Percentiles rank a stretch among this genome's conserved stretches.
Conservation (phyloP, 1,140 invertebrate genomes). For the Drosophila subpulchrella region DNA sequence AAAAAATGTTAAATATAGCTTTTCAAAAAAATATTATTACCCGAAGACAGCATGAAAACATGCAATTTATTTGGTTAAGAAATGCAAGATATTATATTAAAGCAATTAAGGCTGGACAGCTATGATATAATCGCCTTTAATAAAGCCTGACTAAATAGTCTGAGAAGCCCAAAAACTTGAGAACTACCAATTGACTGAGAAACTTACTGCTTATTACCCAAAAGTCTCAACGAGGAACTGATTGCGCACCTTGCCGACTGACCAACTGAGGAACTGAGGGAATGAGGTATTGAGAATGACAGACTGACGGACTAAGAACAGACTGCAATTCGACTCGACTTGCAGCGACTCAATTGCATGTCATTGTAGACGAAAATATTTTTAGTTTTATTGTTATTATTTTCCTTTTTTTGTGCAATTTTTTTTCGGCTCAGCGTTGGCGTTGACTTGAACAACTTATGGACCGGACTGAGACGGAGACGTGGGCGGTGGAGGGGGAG, state of each 20-base stretch:
- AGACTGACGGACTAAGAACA: slow-evolving; percentile 29
- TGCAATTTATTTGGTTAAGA: not conserved
- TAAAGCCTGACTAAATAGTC: not conserved
- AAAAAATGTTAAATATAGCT: too few species aligned
- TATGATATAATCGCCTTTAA: slow-evolving; percentile 5
- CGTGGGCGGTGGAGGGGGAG: not conserved
- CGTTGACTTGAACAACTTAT: slow-evolving; percentile 60
- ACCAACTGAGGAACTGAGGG: slow-evolving; percentile 9
- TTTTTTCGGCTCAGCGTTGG: slow-evolving; percentile 66
- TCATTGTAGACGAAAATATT: slow-evolving; percentile 75
- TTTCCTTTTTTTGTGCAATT: slow-evolving; percentile 41
- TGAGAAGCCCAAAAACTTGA: not conserved
- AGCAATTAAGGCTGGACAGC: not conserved
- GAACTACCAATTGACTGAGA: not conserved
- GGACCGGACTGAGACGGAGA: slow-evolving; percentile 34
- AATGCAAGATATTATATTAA: not conserved
- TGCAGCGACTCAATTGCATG: slow-evolving; percentile 75
- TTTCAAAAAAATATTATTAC: too few species aligned
- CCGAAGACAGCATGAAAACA: not conserved
- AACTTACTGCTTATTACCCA: slow-evolving; percentile 10
- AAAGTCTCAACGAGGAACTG: slow-evolving; percentile 36
- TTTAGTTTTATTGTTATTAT: slow-evolving; percentile 51
- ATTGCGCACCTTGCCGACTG: slow-evolving; percentile 22
- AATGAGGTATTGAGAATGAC: slow-evolving; percentile 16
- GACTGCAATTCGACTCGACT: slow-evolving; percentile 44